Evolutionary conservation across 2,888 invertebrate species (phyloP), one percentile per base, ranked within the genome.

Genomic region (Plagodis pulveraria): DNA sequence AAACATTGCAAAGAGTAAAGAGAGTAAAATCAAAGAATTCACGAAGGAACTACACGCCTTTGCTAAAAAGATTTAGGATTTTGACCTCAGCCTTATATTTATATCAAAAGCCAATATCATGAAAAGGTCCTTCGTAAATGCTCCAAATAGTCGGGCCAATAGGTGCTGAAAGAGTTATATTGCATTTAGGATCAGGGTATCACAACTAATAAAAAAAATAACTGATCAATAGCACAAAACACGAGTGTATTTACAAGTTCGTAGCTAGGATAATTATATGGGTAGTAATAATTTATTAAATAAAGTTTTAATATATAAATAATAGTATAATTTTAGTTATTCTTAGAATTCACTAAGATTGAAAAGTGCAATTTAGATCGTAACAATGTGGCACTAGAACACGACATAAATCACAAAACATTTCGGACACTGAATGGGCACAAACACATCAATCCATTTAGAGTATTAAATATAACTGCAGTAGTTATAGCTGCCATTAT

Each of bases 1-100:
- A 92, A 92, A 92, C 92, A 92, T 91, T 92, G 92, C 92, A 92
- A 91, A 92, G 91, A 89, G 84, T 80, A 78, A 77, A 77, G 66
- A 75, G 76, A 78, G 74, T 72, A 63, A 56, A 65, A 71, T 66
- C 56, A 50, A 40, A 58, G 56, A 62, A 73, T 74, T 66, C 69
- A 77, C 74, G 72, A 76, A 62, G 74, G 76, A 72, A 35, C 40
- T 22, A 22, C 22, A 22, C 22, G 22, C 22, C 22, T 22, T 22
- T 22, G 22, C 22, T 22, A 22, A 22, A 22, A 22, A 22, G 22
- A 22, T 22, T 22, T 22, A 4, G 22, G 22, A 22, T 22, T 22
- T 22, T 22, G 22, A 22, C 22, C 22, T 4, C 4, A 22, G 22
- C 22, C 22, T 22, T 22, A 22, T 22, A 22, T 22, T 22, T 22